Evolutionary conservation across 2,113 vertebrate genomes (phyloP).

Genomic region (Tricholaema leucomelas): DNA sequence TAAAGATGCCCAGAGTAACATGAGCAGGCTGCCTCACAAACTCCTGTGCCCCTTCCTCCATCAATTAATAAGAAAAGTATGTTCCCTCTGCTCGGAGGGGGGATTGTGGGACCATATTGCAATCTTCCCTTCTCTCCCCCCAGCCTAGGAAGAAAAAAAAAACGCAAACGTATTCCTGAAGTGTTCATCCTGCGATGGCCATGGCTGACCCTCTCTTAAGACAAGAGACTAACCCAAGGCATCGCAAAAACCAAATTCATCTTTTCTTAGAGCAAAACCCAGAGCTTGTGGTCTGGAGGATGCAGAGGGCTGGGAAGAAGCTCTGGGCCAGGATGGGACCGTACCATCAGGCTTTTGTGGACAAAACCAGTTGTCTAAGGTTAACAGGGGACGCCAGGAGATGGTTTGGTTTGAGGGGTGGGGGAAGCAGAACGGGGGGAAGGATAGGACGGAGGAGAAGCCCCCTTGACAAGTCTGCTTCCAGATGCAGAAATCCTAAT

Average conservation of each 20-base stretch:
- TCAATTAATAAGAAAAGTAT: slow-evolving; percentile 67
- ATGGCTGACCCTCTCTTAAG: not conserved
- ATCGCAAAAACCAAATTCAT: fast-evolving
- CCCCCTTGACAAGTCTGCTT: not conserved
- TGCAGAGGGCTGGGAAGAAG: not conserved
- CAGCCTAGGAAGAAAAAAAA: not conserved
- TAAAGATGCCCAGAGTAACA: slow-evolving; percentile 59
- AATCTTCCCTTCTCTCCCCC: not conserved
- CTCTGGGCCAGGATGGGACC: not conserved
- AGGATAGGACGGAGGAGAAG: not conserved
- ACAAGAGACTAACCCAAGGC: not conserved
- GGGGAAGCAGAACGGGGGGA: too few relatives aligned
- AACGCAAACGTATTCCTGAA: not conserved
- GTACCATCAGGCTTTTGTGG: not conserved
- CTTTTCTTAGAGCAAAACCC: not conserved
- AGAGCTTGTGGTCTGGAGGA: not conserved
- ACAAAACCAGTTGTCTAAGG: not conserved
- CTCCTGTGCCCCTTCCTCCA: slow-evolving; percentile 47
- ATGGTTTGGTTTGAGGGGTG: not conserved
- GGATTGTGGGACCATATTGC: not conserved
- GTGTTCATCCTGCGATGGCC: not conserved
- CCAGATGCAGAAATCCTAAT: slow-evolving; percentile 32
- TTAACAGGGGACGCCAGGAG: not conserved
- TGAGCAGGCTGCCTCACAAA: slow-evolving; percentile 53
- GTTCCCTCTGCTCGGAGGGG: slow-evolving; percentile 4